Base-by-base conservation (phyloP, 2,797 vertebrate genomes). In the Mus spretus region DNA sequence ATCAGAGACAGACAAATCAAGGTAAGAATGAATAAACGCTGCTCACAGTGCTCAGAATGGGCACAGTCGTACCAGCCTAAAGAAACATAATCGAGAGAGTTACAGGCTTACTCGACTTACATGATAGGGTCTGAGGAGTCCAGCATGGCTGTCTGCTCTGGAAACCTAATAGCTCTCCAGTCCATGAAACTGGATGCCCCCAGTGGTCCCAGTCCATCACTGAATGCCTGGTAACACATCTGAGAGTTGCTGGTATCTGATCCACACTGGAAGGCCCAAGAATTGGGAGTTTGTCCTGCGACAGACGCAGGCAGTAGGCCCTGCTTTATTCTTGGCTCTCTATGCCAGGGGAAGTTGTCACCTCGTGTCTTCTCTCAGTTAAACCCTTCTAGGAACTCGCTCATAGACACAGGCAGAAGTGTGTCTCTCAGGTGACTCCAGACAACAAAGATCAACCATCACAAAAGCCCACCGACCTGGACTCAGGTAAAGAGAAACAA, bases 1-100 rank as follows among this genome's bases (percentile, higher is more conserved):
- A 40, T 86, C 90, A 65, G 31, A 72, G 91, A 94, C 28, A 83
- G 90, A 37, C 6, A 28, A 50, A 78, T 82, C 37, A 57, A 91
- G 37, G 77, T n/a, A 78, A 40, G 83, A 86, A 9, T 70, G 37
- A 8, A 19, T 81, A 19, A 65, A 37, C 78, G 19, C 3, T 31
- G 67, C 34, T 57, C 1, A 37, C 4, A 1, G 11, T 8, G 28
- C 44, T 82, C n/a, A 11, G n/a, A 72, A 57, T 59, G 67, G 47
- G 40, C 31, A 13, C 9, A 90, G 53, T 6, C 4, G 4, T 44
- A 2, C 7, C 22, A 87, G 34, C 7, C 47, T 55, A 15, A 20
- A 67, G 61, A n/a, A 50, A 22, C 40, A 12, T 65, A 50, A 7
- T 44, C 0, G 2, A 31, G 15, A 65, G 82, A n/a, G 20, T 85